Evolutionary conservation across 2,113 vertebrate genomes (phyloP), one percentile per base, ranked within the genome.

Genomic region (Neogobius melanostomus): DNA sequence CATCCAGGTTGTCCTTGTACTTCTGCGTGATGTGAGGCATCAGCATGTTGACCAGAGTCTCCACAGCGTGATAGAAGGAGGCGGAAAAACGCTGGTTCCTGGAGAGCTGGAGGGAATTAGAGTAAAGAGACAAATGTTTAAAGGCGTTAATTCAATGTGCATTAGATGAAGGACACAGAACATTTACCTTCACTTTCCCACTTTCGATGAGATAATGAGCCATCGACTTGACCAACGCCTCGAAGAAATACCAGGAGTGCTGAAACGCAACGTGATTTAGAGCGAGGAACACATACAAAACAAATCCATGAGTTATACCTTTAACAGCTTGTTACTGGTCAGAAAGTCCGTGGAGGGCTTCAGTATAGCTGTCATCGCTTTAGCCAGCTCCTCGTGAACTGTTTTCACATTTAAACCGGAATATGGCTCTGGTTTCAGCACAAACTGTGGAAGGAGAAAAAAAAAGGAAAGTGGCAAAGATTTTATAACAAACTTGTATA

Each of bases 221-320:
- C 96, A 99, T 95, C 50, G 98, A 99, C 86, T 99, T 99, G 80
- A 97, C 94, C 74, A 99, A 85, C 61, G 95, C 94, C 89, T 99
- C 96, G 79, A 99, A 98, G 93, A 99, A 99, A 92, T 96, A 99
- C 98, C 98, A 99, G 0, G 96, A 99, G 88, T 98, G 95, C 98
- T 99, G 85, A 50, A 92, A 92, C 68, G 79, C 4, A 88, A 74
- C 73, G 10, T 73, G 7, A 90, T 8, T 88, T 80, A 68, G 0
- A 5, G 67, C 17, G 52, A 12, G 15, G 21, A 65, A 64, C 42
- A 52, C 36, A 56, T 21, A 47, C 7, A 43, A 50, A 7, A 4
- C 7, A 1, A 36, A n/a, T 47, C 10, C 15, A 28, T 36, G 28
- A 15, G 6, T 3, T 11, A 47, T 92, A 99, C 97, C 96, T 98